Conservation (phyloP, 2,797 vertebrate genomes). For the Pipistrellus pipistrellus region DNA sequence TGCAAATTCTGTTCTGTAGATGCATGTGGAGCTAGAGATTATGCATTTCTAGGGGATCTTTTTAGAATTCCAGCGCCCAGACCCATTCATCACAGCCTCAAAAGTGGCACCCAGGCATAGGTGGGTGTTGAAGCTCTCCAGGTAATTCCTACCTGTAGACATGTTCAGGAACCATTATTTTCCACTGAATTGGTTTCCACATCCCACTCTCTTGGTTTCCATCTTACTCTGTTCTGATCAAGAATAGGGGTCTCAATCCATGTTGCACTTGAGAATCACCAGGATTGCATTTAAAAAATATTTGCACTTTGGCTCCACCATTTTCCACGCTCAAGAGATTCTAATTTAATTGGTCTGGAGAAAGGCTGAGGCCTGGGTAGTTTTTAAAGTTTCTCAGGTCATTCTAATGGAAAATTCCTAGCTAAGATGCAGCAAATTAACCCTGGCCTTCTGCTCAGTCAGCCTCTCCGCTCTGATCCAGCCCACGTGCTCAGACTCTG, state of each 20-base stretch:
- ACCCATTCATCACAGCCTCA: no score
- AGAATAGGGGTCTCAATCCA: neutral
- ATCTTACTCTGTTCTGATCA: neutral
- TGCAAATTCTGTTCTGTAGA: no score
- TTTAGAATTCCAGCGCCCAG: no score
- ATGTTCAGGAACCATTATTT: neutral
- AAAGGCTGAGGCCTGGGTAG: neutral
- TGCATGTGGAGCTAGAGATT: no score
- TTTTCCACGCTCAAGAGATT: neutral
- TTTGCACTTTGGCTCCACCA: neutral
- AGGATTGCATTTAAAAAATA: neutral
- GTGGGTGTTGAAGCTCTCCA: neutral
- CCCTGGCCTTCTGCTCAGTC: neutral
- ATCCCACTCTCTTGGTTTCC: neutral
- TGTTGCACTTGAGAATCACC: neutral
- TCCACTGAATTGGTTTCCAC: neutral
- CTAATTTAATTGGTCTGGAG: conserved; percentile 4
- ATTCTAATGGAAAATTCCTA: conserved; percentile 6
- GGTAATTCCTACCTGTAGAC: neutral
- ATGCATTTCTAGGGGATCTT: no score
- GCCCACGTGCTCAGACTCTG: neutral
- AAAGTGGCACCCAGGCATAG: no score
- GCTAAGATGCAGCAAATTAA: neutral
- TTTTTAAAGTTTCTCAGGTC: neutral
- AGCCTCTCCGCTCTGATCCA: no score